These are phyloP conservation scores for Rhopalosiphum padi DNA, from an alignment of 1,140 invertebrate genomes.

Conservation along the genomic window DNA sequence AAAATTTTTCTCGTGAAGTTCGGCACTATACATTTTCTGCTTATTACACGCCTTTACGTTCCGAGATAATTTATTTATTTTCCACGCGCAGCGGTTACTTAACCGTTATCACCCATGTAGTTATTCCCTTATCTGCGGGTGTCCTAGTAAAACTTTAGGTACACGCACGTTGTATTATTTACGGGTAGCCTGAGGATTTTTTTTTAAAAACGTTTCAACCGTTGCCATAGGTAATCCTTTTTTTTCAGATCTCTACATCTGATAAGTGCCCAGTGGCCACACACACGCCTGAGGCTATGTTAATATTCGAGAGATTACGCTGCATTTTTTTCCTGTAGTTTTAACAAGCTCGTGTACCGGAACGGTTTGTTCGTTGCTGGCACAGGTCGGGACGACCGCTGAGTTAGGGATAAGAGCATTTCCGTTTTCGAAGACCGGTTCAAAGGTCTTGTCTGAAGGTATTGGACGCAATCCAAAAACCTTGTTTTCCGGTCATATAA, in stretches of 20 bases:
- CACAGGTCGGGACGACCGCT: background rate
- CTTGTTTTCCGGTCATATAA: slow-evolving; percentile 38
- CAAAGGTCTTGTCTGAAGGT: slow-evolving; percentile 34
- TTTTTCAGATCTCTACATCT: background rate
- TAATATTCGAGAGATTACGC: slow-evolving; percentile 20
- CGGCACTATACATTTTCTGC: background rate
- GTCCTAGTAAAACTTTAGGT: slow-evolving; percentile 35
- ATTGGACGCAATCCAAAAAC: slow-evolving; percentile 24
- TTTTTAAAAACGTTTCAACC: background rate
- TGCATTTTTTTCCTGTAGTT: background rate
- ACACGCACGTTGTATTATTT: slow-evolving; percentile 23
- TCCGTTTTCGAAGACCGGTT: slow-evolving; percentile 52
- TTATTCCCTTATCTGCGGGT: slow-evolving; percentile 40
- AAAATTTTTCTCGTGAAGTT: background rate
- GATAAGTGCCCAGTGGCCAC: background rate
- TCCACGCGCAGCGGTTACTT: background rate
- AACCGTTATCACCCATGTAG: slow-evolving; percentile 37
- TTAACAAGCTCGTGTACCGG: background rate
- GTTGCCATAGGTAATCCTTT: slow-evolving; percentile 9
- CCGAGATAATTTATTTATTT: slow-evolving; percentile 24
- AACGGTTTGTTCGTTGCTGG: slow-evolving; percentile 8
- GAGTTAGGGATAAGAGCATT: slow-evolving; percentile 33
- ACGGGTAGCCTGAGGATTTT: background rate
- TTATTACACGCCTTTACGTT: slow-evolving; percentile 26
- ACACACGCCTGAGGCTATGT: background rate